Evolutionary conservation across 1,140 invertebrate species (phyloP), one percentile per base, ranked within the genome.

Genomic region (Andricus grossulariae): DNA sequence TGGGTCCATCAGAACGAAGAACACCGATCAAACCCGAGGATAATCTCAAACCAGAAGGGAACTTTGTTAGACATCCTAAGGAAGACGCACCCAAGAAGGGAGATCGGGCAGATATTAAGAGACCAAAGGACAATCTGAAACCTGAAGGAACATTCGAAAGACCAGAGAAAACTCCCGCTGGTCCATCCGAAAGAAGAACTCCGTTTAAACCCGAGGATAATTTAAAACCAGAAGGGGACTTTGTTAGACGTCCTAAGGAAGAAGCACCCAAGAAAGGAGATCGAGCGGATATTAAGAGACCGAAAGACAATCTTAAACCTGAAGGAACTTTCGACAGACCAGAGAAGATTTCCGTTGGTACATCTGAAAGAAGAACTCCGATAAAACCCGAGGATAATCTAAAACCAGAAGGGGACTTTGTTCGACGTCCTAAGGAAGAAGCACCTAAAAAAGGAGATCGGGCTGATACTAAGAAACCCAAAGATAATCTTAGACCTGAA

Each of bases 71-170:
- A 6, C 90, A 50, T 50, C 92, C 93, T 4, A 87, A 90, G 72
- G 90, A 90, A 72, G 89, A 90, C 70, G 93, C 91, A 81, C 93
- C 92, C 11, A 85, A 82, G 13, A 93, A 92, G 49, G 91, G 88
- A 7, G 94, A 94, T 83, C 88, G 92, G 45, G 89, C 91, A 0
- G 80, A 80, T 18, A 70, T 83, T 0, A 87, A 79, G n/a, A 90
- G 83, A 77, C 89, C 92, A 78, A 78, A 86, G 75, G 92, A 92
- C 77, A 91, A 92, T 80, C 86, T 95, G 0, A 92, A 92, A 88
- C 92, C 93, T 10, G 94, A 95, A 90, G 94, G 95, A 15, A 93
- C 94, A 39, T 95, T 95, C 83, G 93, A 94, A 0, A 60, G 84
- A 12, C 84, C 88, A 0, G 66, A 83, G 6, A 88, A 87, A 25